These are phyloP conservation scores for Acholoe squamosa DNA, from an alignment of 2,888 invertebrate species.

Conservation along the genomic window DNA sequence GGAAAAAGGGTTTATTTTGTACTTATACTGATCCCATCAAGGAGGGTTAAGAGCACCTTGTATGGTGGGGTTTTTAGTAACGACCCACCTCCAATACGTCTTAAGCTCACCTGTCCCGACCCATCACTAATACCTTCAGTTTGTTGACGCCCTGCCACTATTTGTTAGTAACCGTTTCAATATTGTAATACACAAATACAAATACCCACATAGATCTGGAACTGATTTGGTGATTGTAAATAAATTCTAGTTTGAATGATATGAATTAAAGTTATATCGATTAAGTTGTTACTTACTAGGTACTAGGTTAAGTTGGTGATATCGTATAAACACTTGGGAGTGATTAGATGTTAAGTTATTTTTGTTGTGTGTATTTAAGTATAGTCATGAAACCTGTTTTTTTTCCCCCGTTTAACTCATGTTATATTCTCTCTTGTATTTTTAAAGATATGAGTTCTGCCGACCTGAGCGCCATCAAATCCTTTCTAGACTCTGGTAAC, in stretches of 20 bases:
- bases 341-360: too few relatives aligned
- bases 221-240: too few relatives aligned
- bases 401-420: too few relatives aligned
- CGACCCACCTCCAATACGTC: background rate
- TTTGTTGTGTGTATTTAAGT: too few relatives aligned
- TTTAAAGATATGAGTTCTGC: constrained; percentile 49
- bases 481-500: constrained; percentile 11
- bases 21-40: background rate
- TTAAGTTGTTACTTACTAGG: too few relatives aligned
- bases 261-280: too few relatives aligned
- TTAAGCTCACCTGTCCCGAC: constrained; percentile 17
- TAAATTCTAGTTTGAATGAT: too few relatives aligned
- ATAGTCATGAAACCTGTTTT: too few relatives aligned
- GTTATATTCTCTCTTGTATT: background rate
- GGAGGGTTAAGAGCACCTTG: background rate
- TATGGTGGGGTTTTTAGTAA: background rate
- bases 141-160: background rate
- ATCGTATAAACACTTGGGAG: background rate
- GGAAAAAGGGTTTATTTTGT: background rate
- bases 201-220: background rate
- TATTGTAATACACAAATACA: background rate
- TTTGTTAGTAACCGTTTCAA: constrained; percentile 7
- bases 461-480: constrained; percentile 57
- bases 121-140: constrained; percentile 16
- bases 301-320: too few relatives aligned